phyloP scores from a whole-genome alignment of 2,888 invertebrate species.

The Portevinia maculata region DNA sequence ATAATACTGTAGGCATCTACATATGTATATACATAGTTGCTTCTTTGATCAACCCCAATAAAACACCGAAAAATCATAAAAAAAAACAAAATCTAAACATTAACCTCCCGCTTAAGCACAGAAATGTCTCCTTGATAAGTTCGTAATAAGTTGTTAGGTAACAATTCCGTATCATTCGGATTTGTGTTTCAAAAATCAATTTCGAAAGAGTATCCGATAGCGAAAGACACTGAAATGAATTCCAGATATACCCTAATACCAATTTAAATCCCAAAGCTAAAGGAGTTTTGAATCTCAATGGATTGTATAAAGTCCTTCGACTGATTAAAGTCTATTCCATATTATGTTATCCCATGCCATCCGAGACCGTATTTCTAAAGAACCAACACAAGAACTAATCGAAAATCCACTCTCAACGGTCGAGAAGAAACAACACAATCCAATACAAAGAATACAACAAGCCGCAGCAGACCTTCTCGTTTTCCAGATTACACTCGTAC shows the following conservation, averaged over 20 bases:
- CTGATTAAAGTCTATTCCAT: conserved; percentile 33
- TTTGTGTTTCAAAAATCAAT: conserved; percentile 36
- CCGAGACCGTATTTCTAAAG: conserved; percentile 33
- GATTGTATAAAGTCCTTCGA: conserved; percentile 38
- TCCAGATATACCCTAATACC: conserved; percentile 42
- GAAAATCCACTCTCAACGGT: no score
- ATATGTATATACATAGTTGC: no score
- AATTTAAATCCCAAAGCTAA: background rate
- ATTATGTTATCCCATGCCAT: conserved; percentile 33
- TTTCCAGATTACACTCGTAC: background rate
- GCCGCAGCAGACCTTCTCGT: background rate
- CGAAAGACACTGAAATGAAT: conserved; percentile 39
- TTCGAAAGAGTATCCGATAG: conserved; percentile 47
- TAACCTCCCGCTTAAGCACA: no score
- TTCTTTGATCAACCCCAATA: no score
- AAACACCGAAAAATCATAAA: no score
- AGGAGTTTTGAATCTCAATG: background rate
- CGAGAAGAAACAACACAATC: conserved; percentile 14
- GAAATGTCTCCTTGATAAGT: conserved; percentile 12
- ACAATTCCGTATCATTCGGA: background rate
- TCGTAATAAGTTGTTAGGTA: conserved; percentile 35
- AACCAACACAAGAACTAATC: conserved; percentile 61
- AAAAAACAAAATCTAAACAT: no score
- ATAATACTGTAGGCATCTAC: no score
- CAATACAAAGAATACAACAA: conserved; percentile 9